Conservation (phyloP, 2,888 invertebrate species). For the Azorinus chamasolen region DNA sequence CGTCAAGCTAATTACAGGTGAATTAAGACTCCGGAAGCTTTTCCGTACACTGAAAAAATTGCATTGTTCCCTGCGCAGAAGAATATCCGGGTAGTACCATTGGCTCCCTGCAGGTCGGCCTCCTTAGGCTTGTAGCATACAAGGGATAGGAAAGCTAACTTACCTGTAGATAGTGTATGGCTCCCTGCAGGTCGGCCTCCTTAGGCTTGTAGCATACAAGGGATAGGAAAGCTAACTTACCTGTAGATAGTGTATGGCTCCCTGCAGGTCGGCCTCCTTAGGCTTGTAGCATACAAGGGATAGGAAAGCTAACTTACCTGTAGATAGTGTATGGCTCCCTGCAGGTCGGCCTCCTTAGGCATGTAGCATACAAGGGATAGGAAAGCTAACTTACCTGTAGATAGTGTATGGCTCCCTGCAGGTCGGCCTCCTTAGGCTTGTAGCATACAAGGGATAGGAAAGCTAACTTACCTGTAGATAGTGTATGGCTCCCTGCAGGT, state of each 20-base stretch:
- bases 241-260: slow-evolving; percentile 82
- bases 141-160: too few relatives aligned
- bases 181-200: slow-evolving; percentile 79
- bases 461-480: slow-evolving; percentile 84
- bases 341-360: slow-evolving; percentile 79
- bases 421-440: slow-evolving; percentile 79
- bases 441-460: slow-evolving; percentile 85
- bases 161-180: slow-evolving; percentile 84
- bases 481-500: slow-evolving; percentile 80
- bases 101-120: slow-evolving; percentile 81
- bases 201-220: slow-evolving; percentile 82
- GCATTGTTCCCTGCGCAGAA: too few relatives aligned
- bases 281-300: slow-evolving; percentile 83
- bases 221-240: slow-evolving; percentile 85
- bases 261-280: slow-evolving; percentile 79
- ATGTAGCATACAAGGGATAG: slow-evolving; percentile 84
- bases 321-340: slow-evolving; percentile 80
- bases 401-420: slow-evolving; percentile 80
- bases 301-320: slow-evolving; percentile 86
- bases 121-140: too few relatives aligned
- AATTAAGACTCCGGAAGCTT: too few relatives aligned
- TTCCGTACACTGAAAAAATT: too few relatives aligned
- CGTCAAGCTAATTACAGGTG: too few relatives aligned
- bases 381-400: slow-evolving; percentile 85
- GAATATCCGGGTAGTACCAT: too few relatives aligned